Evolutionary conservation across 2,113 vertebrate genomes (phyloP).

Genomic region (Paramisgurnus dabryanus): DNA sequence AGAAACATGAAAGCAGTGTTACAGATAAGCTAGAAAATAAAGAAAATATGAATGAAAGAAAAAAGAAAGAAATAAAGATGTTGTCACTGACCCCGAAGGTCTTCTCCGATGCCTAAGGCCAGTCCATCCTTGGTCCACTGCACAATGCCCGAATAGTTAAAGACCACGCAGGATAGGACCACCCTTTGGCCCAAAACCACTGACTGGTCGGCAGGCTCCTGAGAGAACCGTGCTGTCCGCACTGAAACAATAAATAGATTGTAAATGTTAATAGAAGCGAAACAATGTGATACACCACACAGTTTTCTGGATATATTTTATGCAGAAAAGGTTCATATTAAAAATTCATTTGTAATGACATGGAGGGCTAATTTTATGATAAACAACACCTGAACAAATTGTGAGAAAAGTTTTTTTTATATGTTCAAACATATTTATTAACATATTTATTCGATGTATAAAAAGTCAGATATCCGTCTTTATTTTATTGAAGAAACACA

Average conservation of each 20-base stretch:
- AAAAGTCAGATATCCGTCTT: too few relatives aligned
- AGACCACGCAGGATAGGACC: constrained; percentile 88
- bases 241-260: constrained; percentile 59
- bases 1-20: constrained; percentile 12
- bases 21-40: constrained; percentile 5
- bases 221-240: constrained; percentile 84
- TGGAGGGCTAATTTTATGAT: too few relatives aligned
- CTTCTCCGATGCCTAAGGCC: constrained; percentile 91
- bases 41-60: constrained; percentile 26
- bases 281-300: background rate
- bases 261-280: background rate
- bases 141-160: constrained; percentile 94
- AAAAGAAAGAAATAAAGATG: constrained; percentile 21
- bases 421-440: too few relatives aligned
- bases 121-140: constrained; percentile 98
- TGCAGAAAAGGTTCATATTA: background rate
- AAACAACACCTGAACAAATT: too few relatives aligned
- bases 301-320: background rate
- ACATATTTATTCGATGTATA: too few relatives aligned
- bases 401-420: too few relatives aligned
- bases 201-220: constrained; percentile 92
- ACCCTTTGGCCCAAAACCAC: constrained; percentile 90
- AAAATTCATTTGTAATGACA: too few relatives aligned
- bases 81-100: constrained; percentile 82
- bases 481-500: too few relatives aligned